Percentiles rank a stretch among this genome's conserved stretches.
These are phyloP conservation scores for Pachypsylla venusta DNA, from an alignment of 1,140 invertebrate genomes.

Conservation along the genomic window DNA sequence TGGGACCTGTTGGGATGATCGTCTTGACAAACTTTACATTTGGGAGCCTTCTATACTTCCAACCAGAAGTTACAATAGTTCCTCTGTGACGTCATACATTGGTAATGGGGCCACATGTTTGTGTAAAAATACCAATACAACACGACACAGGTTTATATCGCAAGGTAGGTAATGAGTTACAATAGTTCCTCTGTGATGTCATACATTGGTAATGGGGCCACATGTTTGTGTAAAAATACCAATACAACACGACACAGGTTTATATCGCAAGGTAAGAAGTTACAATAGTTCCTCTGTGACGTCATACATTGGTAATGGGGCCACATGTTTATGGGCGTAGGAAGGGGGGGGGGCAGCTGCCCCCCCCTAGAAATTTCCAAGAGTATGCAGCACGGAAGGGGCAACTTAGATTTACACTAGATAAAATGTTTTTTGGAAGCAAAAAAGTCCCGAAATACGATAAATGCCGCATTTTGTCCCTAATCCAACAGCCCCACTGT, in stretches of 20 bases:
- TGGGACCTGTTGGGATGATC: slow-evolving; percentile 64
- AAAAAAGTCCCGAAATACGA: too few species aligned
- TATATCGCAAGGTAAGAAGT: neutral
- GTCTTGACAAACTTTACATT: slow-evolving; percentile 62
- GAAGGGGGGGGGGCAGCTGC: too few species aligned
- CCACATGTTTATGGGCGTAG: slow-evolving; percentile 26
- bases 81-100: neutral
- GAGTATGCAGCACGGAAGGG: too few species aligned
- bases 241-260: slow-evolving; percentile 11
- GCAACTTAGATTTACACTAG: too few species aligned
- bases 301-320: slow-evolving; percentile 8
- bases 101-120: slow-evolving; percentile 22
- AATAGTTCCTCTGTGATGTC: neutral
- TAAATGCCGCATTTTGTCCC: too few species aligned
- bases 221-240: slow-evolving; percentile 27
- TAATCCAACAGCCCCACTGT: too few species aligned
- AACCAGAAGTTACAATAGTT: slow-evolving; percentile 24
- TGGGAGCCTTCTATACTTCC: slow-evolving; percentile 43
- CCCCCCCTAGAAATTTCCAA: too few species aligned
- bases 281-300: neutral
- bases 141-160: slow-evolving; percentile 6
- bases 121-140: slow-evolving; percentile 23
- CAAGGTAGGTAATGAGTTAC: neutral
- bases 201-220: slow-evolving; percentile 11
- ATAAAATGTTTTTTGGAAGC: too few species aligned